phyloP scores from a whole-genome alignment of 2,888 invertebrate species.

The Diaphora mendica region DNA sequence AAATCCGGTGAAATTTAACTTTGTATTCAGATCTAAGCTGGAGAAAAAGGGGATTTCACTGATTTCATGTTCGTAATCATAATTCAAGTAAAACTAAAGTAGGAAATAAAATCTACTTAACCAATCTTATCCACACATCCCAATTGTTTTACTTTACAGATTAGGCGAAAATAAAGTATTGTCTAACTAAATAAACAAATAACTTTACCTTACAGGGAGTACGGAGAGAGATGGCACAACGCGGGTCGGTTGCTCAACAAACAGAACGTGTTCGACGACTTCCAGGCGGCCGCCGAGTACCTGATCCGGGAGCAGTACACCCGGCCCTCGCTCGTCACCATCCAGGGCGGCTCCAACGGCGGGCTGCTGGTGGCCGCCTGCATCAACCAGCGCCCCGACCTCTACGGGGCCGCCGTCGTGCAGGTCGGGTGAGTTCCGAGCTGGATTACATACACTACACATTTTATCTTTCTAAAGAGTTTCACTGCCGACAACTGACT shows the following conservation, averaged over 20 bases:
- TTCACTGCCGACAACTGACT: too few relatives aligned
- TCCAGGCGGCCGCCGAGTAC: slow-evolving; percentile 96
- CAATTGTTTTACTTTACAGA: too few relatives aligned
- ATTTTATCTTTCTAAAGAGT: too few relatives aligned
- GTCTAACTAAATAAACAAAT: not conserved
- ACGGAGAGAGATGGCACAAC: slow-evolving; percentile 99
- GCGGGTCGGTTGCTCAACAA: slow-evolving; percentile 96
- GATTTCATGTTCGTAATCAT: too few relatives aligned
- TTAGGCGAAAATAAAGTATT: not conserved
- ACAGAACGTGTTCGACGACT: slow-evolving; percentile 99
- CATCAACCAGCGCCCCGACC: slow-evolving; percentile 97
- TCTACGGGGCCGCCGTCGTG: slow-evolving; percentile 96
- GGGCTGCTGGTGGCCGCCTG: slow-evolving; percentile 98
- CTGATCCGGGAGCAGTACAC: slow-evolving; percentile 94
- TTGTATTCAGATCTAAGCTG: too few relatives aligned
- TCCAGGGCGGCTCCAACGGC: slow-evolving; percentile 98
- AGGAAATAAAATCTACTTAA: too few relatives aligned
- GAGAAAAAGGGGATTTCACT: too few relatives aligned
- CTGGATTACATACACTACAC: not conserved
- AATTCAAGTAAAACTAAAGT: too few relatives aligned
- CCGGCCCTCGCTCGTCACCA: slow-evolving; percentile 89
- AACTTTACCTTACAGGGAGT: slow-evolving; percentile 89
- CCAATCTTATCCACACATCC: too few relatives aligned
- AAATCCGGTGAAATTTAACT: too few relatives aligned
- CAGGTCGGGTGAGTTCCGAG: slow-evolving; percentile 87